Evolutionary conservation across 2,797 vertebrate species (phyloP).

Genomic region (Hafferia zeledoni): DNA sequence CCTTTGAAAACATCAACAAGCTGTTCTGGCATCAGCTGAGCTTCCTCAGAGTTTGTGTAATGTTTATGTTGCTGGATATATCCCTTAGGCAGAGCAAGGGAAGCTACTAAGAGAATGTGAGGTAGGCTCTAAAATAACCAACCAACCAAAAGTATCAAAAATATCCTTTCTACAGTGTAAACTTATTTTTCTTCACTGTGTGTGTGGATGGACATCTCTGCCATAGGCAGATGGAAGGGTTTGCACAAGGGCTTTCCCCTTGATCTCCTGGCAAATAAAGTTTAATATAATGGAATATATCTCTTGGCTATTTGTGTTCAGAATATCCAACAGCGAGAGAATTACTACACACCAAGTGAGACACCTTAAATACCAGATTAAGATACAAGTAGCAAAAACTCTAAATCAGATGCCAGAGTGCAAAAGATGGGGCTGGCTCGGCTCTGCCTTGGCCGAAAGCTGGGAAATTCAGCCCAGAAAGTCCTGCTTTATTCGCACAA

Average conservation of each 20-base stretch:
- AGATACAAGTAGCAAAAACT: not conserved
- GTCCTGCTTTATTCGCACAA: accelerated
- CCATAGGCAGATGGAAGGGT: not conserved
- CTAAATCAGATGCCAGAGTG: not conserved
- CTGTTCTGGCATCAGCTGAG: not conserved
- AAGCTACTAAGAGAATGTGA: not conserved
- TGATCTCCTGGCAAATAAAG: not conserved
- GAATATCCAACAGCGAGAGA: not conserved
- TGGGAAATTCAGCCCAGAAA: not conserved
- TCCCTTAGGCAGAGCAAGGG: not conserved
- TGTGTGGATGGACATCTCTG: not conserved
- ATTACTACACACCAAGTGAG: not conserved
- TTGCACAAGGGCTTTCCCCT: not conserved
- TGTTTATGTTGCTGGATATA: not conserved
- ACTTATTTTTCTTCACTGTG: not conserved
- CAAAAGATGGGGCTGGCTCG: not conserved
- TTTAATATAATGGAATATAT: not conserved
- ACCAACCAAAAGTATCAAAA: not conserved
- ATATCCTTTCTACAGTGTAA: not conserved
- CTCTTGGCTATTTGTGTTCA: not conserved
- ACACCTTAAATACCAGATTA: not conserved
- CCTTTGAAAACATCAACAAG: not conserved
- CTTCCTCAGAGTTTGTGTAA: not conserved
- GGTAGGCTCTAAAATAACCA: not conserved
- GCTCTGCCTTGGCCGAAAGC: not conserved